Base-by-base conservation (phyloP, 2,797 vertebrate species). In the Borostomias antarcticus region DNA sequence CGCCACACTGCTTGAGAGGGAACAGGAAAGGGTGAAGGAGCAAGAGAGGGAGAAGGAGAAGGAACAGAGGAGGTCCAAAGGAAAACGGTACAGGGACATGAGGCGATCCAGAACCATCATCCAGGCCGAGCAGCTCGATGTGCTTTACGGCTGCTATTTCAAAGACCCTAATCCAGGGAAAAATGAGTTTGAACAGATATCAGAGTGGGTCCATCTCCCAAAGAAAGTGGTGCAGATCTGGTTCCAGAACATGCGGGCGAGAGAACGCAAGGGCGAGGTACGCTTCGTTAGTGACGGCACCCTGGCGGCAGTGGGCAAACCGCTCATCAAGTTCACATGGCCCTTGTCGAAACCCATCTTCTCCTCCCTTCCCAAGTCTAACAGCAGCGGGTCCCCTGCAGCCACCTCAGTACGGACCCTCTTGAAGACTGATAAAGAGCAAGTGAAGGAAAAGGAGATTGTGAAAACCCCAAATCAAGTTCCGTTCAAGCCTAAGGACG, bases 151-250 rank as follows among this genome's bases (percentile, higher is more conserved):
- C 52, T 97, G 95, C 92, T 98, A 98, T 76, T 95, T 96, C 83
- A 95, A 95, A 90, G 95, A 98, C 67, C 95, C 96, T 19, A 97
- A 97, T 78, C 96, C 96, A 0, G 95, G 95, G 0, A 95, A 96
- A 69, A 94, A 95, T 47, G 96, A 96, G 84, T 96, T 98, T 17
- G 96, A 97, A 74, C 95, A 95, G 76, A 97, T 98, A 79, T 95
- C 96, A 0, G 93, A 95, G 77, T 96, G 95, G 90, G 95, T 98
- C 62, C 94, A 94, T 47, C 94, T 98, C 75, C 95, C 95, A 63
- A 97, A 97, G 82, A 95, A 95, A 73, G 96, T 98, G 23, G 96
- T 98, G 35, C 96, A 98, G 86, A 96, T 98, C 75, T 98, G 96
- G 96, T 98, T 98, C 82, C 96, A 97, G 87, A 98, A 98, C 75